phyloP scores from a whole-genome alignment of 2,888 invertebrate genomes.

The Andrena trimmerana region DNA sequence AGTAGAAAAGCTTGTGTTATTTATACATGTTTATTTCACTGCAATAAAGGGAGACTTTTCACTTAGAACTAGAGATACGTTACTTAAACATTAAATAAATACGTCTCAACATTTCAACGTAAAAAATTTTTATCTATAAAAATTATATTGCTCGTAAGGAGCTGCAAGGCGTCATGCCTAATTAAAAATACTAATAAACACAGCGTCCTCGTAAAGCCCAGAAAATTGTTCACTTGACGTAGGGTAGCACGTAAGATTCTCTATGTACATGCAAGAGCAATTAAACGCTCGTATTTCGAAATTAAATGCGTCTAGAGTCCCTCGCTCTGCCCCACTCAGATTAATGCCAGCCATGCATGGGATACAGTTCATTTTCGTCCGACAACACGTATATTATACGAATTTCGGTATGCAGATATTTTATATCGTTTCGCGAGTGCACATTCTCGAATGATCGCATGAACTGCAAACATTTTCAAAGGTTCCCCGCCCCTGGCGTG shows the following conservation, averaged over 20 bases:
- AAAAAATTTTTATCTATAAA: background rate
- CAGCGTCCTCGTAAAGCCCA: slow-evolving; percentile 5
- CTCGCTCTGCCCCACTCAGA: background rate
- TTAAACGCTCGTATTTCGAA: slow-evolving; percentile 41
- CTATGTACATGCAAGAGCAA: slow-evolving; percentile 28
- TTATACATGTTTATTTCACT: too few species aligned
- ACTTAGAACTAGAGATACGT: too few species aligned
- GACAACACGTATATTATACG: slow-evolving; percentile 4
- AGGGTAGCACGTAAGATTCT: slow-evolving; percentile 1
- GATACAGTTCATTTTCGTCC: slow-evolving; percentile 8
- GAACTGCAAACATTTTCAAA: background rate
- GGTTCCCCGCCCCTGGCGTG: background rate
- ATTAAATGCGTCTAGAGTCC: slow-evolving; percentile 32
- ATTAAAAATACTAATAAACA: slow-evolving; percentile 30
- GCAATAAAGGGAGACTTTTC: too few species aligned
- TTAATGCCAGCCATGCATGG: slow-evolving; percentile 14
- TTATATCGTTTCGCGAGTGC: background rate
- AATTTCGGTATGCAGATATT: background rate
- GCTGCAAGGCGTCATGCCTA: background rate
- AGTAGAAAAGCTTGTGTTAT: too few species aligned
- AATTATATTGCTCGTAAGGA: background rate
- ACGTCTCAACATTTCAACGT: too few species aligned
- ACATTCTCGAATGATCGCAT: background rate
- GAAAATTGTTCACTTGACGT: background rate
- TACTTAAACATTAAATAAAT: too few species aligned